Conservation (phyloP, 1,140 invertebrate species). For the Drosophila chauvacae region DNA sequence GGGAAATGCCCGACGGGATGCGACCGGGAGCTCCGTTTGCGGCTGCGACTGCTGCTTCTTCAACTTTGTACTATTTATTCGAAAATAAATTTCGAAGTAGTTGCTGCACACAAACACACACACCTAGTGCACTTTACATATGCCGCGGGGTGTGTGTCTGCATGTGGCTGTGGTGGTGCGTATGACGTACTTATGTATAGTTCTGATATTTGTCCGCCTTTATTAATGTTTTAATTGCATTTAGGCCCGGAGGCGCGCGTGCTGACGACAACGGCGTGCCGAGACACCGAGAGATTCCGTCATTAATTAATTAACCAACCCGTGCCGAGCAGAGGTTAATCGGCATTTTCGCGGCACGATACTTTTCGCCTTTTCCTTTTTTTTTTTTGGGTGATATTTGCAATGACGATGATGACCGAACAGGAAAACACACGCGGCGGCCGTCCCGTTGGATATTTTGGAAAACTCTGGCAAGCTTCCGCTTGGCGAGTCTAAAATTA, state of each 20-base stretch:
- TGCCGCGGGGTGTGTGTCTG: slow-evolving; percentile 14
- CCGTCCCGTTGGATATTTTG: slow-evolving; percentile 39
- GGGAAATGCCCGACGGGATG: slow-evolving; percentile 38
- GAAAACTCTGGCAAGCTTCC: slow-evolving; percentile 59
- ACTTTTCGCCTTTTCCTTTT: slow-evolving; percentile 29
- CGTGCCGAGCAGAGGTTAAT: slow-evolving; percentile 64
- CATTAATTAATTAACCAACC: slow-evolving; percentile 78
- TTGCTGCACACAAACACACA: slow-evolving; percentile 59
- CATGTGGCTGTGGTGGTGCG: slow-evolving; percentile 14
- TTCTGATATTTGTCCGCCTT: slow-evolving; percentile 74
- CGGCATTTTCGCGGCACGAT: slow-evolving; percentile 62
- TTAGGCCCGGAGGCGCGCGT: slow-evolving; percentile 72
- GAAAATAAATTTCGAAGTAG: slow-evolving; percentile 82
- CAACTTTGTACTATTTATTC: slow-evolving; percentile 82
- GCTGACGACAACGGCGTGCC: slow-evolving; percentile 67
- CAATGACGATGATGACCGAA: slow-evolving; percentile 24
- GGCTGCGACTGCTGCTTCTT: slow-evolving; percentile 64
- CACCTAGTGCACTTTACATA: slow-evolving; percentile 71
- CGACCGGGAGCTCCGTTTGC: slow-evolving; percentile 48
- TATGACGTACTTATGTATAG: slow-evolving; percentile 36
- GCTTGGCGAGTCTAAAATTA: slow-evolving; percentile 60
- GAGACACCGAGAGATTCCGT: slow-evolving; percentile 61
- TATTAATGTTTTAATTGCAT: slow-evolving; percentile 82
- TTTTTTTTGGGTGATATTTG: slow-evolving; percentile 3
- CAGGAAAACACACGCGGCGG: slow-evolving; percentile 51